Base-by-base conservation (phyloP, 2,888 invertebrate species). In the Hydriomena furcata region DNA sequence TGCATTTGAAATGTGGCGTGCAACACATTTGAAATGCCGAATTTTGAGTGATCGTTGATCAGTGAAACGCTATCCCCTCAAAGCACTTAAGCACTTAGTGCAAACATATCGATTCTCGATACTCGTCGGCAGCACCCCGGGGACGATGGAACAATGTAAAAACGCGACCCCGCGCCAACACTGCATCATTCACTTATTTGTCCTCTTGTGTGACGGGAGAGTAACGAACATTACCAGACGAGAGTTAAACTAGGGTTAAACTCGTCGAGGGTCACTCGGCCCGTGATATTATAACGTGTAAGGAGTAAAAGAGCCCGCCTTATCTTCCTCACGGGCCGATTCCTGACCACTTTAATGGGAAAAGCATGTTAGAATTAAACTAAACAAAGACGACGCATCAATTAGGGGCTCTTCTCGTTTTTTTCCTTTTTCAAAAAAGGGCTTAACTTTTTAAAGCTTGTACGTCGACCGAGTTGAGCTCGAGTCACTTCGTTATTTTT, bases 351-450 rank as follows among this genome's bases (percentile, higher is more conserved):
- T 89, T 89, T 91, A 91, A 91, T 91, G 91, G 91, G 88, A 88
- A 90, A 91, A 91, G 80, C 91, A 89, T 91, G 91, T 91, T 88
- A 87, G 90, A 91, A 90, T 91, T 90, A 89, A 91, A 87, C 91
- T 91, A 89, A 91, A 89, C 90, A 90, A 90, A 91, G 90, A 86
- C 88, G 87, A 91, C 88, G 90, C 91, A 91, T 91, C 91, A 91
- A 91, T 91, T 91, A 91, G 88, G 82, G 82, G 71, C 78, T 76
- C 72, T 76, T 73, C 73, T 80, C 68, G 58, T 61, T 79, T 80
- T 85, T 78, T 76, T 82, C 66, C 56, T 65, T 64, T 71, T 78
- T 71, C 67, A 64, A 79, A 86, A 84, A 89, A 82, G 82, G 82
- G 79, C 78, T 86, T 76, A 80, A 83, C 76, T 84, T 87, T 85